Conservation (phyloP, 30 jellyfish, hydroid and myxozoan genomes). For the Morbakka virulenta region DNA sequence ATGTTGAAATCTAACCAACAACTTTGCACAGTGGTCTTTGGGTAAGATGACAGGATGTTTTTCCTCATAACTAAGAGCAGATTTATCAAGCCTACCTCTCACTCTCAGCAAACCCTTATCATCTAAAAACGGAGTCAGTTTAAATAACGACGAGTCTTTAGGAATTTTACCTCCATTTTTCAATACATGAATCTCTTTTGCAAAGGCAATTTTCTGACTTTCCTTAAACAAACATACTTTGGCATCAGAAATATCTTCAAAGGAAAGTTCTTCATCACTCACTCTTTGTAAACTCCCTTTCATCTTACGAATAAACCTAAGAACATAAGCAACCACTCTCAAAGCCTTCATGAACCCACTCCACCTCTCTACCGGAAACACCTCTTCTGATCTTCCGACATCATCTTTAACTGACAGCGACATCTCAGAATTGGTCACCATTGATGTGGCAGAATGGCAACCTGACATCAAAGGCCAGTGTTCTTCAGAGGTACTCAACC, state of each 20-base stretch:
- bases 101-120: conserved; percentile 11
- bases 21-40: neutral
- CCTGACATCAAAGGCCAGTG: neutral
- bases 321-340: conserved; percentile 12
- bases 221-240: conserved; percentile 22
- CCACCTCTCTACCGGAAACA: neutral
- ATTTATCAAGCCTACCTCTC: conserved; percentile 31
- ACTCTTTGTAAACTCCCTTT: neutral
- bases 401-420: neutral
- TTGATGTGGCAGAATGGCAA: neutral
- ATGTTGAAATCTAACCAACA: conserved; percentile 23
- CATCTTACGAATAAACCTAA: conserved; percentile 1
- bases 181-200: neutral
- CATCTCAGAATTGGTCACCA: neutral
- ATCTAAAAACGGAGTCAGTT: neutral
- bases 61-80: neutral
- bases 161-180: neutral
- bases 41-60: conserved; percentile 32
- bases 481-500: neutral
- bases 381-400: neutral
- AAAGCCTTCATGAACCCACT: neutral
- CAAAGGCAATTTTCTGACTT: neutral
- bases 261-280: neutral
- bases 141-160: neutral
- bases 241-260: conserved; percentile 11